A percentile compares a stretch with the other conserved stretches of the same genome.
These are phyloP conservation scores for Caprella mutica DNA, from an alignment of 2,888 invertebrate genomes.

Conservation along the genomic window DNA sequence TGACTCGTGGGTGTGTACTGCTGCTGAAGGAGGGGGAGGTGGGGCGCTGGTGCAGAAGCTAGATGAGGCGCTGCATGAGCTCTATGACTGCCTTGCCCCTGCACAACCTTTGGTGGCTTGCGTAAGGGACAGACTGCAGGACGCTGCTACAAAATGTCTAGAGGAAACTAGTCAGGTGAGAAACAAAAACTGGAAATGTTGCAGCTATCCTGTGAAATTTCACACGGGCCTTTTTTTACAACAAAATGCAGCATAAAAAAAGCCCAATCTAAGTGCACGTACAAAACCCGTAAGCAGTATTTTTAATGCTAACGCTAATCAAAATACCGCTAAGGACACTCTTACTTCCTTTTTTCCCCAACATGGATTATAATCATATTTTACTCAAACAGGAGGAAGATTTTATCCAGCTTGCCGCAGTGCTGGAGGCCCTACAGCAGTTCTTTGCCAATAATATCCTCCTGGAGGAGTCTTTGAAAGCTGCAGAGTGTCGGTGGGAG, in stretches of 20 bases:
- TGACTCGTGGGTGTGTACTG: not conserved
- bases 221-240: too few species aligned
- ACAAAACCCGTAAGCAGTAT: too few species aligned
- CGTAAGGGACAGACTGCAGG: not conserved
- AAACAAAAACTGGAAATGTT: too few species aligned
- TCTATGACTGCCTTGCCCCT: not conserved
- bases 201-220: too few species aligned
- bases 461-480: not conserved
- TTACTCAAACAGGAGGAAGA: conserved; percentile 1
- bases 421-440: conserved; percentile 5
- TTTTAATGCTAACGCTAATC: too few species aligned
- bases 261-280: too few species aligned
- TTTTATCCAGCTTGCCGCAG: not conserved
- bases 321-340: not conserved
- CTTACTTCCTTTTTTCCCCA: not conserved
- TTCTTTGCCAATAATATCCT: conserved; percentile 2
- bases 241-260: too few species aligned
- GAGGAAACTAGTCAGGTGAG: too few species aligned
- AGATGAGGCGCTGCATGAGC: not conserved
- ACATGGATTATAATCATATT: not conserved
- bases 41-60: conserved; percentile 4
- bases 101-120: not conserved
- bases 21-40: not conserved
- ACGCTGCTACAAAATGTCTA: too few species aligned
- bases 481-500: not conserved